A percentile compares a stretch with the other conserved stretches of the same genome.
Evolutionary conservation across 2,113 vertebrate species (phyloP).

Genomic region (Urocitellus parryii): DNA sequence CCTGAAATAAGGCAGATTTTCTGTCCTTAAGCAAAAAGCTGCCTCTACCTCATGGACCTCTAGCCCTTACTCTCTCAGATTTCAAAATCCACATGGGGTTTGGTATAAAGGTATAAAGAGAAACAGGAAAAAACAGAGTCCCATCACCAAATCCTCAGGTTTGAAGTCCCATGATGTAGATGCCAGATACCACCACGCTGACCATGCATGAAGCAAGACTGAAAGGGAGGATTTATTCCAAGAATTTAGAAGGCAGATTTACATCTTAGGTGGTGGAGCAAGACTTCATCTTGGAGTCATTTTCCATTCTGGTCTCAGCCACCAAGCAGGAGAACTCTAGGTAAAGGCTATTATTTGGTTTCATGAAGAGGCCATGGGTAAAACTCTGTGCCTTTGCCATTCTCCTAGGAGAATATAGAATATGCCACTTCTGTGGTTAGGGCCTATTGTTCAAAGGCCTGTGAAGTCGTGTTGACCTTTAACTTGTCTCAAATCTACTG

Average conservation of each 20-base stretch:
- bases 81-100: not conserved
- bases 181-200: not conserved
- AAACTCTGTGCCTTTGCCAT: conserved; percentile 72
- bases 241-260: not conserved
- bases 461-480: not conserved
- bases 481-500: not conserved
- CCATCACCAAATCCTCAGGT: conserved; percentile 31
- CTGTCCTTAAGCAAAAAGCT: not conserved
- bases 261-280: not conserved
- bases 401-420: not conserved
- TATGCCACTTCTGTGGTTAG: not conserved
- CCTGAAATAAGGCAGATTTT: not conserved
- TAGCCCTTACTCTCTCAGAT: not conserved
- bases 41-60: not conserved
- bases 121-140: not conserved
- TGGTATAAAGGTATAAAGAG: not conserved
- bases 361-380: conserved; percentile 78
- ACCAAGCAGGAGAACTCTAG: conserved; percentile 76
- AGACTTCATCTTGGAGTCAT: not conserved
- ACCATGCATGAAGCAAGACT: not conserved
- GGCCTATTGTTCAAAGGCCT: not conserved
- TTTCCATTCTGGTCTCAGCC: not conserved
- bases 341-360: not conserved
- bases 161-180: not conserved
- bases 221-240: not conserved